Evolutionary conservation across 2,797 vertebrate species (phyloP).

Genomic region (Tinamus major): DNA sequence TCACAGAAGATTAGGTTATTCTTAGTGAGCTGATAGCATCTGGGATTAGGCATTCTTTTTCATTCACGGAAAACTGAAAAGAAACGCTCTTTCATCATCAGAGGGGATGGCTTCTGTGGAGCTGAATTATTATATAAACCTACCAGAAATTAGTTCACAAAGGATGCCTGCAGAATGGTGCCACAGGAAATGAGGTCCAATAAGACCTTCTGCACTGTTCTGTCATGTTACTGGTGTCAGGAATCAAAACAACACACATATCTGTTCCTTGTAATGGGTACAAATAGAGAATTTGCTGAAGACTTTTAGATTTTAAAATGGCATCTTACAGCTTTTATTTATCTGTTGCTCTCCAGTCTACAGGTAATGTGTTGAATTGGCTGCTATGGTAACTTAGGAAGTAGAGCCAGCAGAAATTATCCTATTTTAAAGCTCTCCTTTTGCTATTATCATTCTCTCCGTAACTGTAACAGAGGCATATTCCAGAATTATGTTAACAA

Average conservation of each 20-base stretch:
- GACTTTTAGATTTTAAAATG: not conserved
- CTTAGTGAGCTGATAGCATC: constrained; percentile 36
- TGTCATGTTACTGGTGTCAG: not conserved
- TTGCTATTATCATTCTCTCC: not conserved
- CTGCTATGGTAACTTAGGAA: constrained; percentile 39
- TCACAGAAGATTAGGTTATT: constrained; percentile 35
- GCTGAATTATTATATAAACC: constrained; percentile 68
- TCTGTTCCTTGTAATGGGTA: constrained; percentile 12
- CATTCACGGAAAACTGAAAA: constrained; percentile 51
- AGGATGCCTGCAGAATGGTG: constrained; percentile 46
- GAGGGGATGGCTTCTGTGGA: constrained; percentile 25
- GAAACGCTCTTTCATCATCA: constrained; percentile 49
- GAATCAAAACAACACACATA: not conserved
- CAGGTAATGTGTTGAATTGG: not conserved
- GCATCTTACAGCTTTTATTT: constrained; percentile 7
- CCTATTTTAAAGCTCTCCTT: not conserved
- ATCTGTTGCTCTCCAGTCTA: not conserved
- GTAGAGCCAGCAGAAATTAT: not conserved
- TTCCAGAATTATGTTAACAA: not conserved
- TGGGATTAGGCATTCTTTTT: constrained; percentile 52
- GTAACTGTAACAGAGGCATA: not conserved
- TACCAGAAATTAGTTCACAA: constrained; percentile 66
- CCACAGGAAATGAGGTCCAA: constrained; percentile 27
- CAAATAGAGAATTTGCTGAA: not conserved
- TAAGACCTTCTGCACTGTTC: not conserved